Conservation (phyloP, 2,797 vertebrate genomes). For the Ibycter americanus region DNA sequence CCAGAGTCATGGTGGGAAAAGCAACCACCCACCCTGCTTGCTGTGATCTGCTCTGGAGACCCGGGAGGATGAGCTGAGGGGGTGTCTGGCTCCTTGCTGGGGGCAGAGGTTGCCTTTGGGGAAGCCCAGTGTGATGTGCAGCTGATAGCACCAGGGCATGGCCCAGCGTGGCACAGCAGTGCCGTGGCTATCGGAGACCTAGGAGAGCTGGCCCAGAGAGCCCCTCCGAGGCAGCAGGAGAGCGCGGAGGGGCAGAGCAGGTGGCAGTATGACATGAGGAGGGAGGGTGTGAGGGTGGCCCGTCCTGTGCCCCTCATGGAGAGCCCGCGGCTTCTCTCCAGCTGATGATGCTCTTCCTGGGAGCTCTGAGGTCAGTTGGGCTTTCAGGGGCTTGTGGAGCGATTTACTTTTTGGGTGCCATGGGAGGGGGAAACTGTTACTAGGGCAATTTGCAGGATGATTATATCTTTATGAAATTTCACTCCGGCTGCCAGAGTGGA, state of each 20-base stretch:
- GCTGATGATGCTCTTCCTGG: neutral
- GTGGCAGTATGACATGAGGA: rapidly evolving
- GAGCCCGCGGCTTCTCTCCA: rapidly evolving
- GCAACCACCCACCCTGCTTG: neutral
- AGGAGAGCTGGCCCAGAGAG: rapidly evolving
- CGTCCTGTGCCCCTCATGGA: neutral
- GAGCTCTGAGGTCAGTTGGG: neutral
- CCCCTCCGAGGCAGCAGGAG: rapidly evolving
- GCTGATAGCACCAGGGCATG: rapidly evolving
- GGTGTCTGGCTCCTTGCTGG: rapidly evolving
- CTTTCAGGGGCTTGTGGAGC: neutral
- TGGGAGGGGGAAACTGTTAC: neutral
- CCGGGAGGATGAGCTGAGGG: neutral
- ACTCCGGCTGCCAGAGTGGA: neutral
- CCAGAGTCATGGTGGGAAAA: neutral
- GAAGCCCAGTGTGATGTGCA: rapidly evolving
- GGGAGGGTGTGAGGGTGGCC: neutral
- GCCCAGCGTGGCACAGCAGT: neutral
- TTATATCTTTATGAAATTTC: neutral
- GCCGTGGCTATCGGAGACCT: neutral
- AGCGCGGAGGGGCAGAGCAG: neutral
- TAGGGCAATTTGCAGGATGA: neutral
- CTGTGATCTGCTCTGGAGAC: neutral
- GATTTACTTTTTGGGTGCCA: neutral
- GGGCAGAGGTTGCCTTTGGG: rapidly evolving